Evolutionary conservation across 1,140 invertebrate species (phyloP).

Genomic region (Lepidurus couesii): DNA sequence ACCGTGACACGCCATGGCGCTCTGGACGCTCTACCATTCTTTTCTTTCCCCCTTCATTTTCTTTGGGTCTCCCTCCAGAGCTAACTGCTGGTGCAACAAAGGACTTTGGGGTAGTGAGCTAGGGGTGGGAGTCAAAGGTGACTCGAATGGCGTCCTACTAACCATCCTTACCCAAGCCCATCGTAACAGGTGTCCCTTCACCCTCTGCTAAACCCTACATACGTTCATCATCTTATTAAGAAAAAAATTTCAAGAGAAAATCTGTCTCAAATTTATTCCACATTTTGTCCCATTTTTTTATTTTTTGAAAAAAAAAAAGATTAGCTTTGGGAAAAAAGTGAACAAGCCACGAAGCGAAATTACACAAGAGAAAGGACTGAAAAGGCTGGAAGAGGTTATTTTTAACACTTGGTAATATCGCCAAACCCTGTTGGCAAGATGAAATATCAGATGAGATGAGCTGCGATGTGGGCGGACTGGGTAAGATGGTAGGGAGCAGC

Average conservation of each 20-base stretch:
- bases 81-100: background rate
- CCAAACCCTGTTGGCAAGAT: conserved; percentile 15
- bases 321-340: background rate
- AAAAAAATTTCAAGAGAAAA: no score
- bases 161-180: background rate
- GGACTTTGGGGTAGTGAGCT: background rate
- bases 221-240: background rate
- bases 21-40: background rate
- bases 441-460: conserved; percentile 16
- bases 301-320: background rate
- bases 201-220: background rate
- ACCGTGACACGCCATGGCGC: conserved; percentile 9
- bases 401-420: conserved; percentile 2
- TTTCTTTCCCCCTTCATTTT: background rate
- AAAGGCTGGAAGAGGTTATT: background rate
- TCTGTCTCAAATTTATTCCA: background rate
- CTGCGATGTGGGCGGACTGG: background rate
- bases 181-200: background rate
- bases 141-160: background rate
- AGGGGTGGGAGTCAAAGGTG: background rate
- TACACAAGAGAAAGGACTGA: background rate
- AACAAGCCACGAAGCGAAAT: background rate
- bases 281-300: background rate
- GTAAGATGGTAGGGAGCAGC: background rate
- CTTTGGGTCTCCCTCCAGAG: background rate